These are phyloP conservation scores for Oreochromis mossambicus DNA, from an alignment of 2,797 vertebrate species.

Conservation along the genomic window DNA sequence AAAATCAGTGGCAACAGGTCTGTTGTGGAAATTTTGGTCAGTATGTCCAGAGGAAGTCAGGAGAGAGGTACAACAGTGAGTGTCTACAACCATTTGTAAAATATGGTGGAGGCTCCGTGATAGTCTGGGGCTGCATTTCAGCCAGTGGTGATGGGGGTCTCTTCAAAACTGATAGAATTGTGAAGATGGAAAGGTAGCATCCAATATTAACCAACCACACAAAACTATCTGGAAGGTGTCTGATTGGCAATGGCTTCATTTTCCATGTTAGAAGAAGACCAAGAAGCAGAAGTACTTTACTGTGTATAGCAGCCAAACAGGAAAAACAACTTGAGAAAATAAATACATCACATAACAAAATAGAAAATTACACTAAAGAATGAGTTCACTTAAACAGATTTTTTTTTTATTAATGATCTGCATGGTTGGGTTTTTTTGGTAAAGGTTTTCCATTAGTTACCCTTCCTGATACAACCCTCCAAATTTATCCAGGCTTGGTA, in stretches of 20 bases:
- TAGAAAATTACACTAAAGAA: neutral
- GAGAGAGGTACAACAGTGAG: neutral
- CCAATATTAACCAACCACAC: neutral
- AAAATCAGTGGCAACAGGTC: neutral
- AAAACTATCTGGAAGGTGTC: neutral
- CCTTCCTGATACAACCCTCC: neutral
- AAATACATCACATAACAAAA: neutral
- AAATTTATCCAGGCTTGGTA: neutral
- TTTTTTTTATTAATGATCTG: neutral
- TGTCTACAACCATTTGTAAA: neutral
- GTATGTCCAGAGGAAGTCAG: rapidly evolving
- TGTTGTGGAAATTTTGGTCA: neutral
- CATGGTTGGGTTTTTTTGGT: neutral
- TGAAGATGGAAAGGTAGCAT: neutral
- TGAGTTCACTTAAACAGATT: neutral
- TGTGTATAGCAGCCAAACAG: neutral
- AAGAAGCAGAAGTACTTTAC: neutral
- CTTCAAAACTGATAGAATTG: neutral
- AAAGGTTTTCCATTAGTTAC: neutral
- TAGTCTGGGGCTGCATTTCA: neutral
- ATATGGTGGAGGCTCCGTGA: neutral
- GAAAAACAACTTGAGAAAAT: neutral
- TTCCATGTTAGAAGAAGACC: no score
- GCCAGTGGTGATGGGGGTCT: neutral
- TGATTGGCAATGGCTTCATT: neutral